These are phyloP conservation scores for Leptopilina syphax DNA, from an alignment of 2,888 invertebrate species.

Conservation along the genomic window DNA sequence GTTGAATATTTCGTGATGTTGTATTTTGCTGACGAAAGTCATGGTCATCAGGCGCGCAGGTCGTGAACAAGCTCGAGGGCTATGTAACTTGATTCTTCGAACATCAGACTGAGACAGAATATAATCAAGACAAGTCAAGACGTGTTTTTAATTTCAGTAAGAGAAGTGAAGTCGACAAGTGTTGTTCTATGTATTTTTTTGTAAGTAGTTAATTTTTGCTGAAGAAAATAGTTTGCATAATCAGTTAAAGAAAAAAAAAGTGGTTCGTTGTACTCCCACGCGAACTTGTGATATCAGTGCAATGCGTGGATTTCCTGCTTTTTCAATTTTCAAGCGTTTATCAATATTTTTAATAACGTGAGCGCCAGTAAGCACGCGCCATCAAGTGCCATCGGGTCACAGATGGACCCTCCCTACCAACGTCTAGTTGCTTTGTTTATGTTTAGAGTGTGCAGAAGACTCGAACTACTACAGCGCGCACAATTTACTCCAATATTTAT, in stretches of 20 bases:
- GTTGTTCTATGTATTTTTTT: not conserved
- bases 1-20: constrained; percentile 53
- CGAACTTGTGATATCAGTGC: constrained; percentile 34
- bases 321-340: constrained; percentile 5
- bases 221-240: constrained; percentile 48
- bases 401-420: constrained; percentile 37
- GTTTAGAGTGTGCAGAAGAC: constrained; percentile 10
- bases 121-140: not conserved
- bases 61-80: constrained; percentile 56
- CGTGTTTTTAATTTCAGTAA: not conserved
- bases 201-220: not conserved
- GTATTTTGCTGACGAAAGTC: constrained; percentile 66
- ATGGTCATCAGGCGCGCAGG: constrained; percentile 64
- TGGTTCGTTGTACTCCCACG: constrained; percentile 54
- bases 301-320: constrained; percentile 6
- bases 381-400: constrained; percentile 24
- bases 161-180: not conserved
- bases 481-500: not conserved
- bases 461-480: constrained; percentile 1
- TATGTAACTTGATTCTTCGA: constrained; percentile 59
- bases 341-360: constrained; percentile 8
- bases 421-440: constrained; percentile 33
- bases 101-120: not conserved
- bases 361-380: not conserved
- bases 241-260: constrained; percentile 45